Evolutionary conservation across 1,140 invertebrate genomes (phyloP), one percentile per base, ranked within the genome.

Genomic region (Brachystomella parvula): DNA sequence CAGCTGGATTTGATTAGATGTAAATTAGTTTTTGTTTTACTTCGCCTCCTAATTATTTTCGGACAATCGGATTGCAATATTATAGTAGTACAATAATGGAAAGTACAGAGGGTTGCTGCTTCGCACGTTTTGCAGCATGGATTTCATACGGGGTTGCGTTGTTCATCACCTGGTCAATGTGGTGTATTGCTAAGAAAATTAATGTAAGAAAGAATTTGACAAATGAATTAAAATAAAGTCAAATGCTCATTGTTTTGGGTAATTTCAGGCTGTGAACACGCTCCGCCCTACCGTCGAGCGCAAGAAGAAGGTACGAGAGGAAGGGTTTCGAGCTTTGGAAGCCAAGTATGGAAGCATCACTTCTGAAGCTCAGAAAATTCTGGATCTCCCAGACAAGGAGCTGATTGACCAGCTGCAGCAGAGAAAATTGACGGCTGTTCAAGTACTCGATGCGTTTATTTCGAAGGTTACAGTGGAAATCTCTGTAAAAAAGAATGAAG

Each of bases 371-470:
- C 61, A 73, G 49, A 68, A 66, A 31, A 70, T 73, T 29, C 30
- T 73, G 17, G 29, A 28, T 3, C 26, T 73, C 2, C 39, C 57
- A 2, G 71, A 73, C 47, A 61, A 66, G 24, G 56, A 67, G 1
- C 53, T 73, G 0, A 66, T 73, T 44, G 49, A 59, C 1, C 26
- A 67, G 30, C 56, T 73, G n/a, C 71, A 73, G 47, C 32, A 29
- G 21, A 61, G 71, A 30, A 39, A 69, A 58, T 58, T 73, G 24
- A 70, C 31, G n/a, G 71, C 71, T 1, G 49, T 35, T 2, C 32
- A 66, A 56, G 71, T 73, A n/a, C 47, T 70, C 21, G 62, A 69
- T 35, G 71, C 71, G 21, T 73, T 65, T 47, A 69, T 67, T 31
- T 66, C 68, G 19, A 70, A 71, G 57, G 71, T 73, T 6, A 26